Percentiles rank a stretch among this genome's conserved stretches.
These are phyloP conservation scores for Apotomis capreana DNA, from an alignment of 2,888 invertebrate species.

Conservation along the genomic window DNA sequence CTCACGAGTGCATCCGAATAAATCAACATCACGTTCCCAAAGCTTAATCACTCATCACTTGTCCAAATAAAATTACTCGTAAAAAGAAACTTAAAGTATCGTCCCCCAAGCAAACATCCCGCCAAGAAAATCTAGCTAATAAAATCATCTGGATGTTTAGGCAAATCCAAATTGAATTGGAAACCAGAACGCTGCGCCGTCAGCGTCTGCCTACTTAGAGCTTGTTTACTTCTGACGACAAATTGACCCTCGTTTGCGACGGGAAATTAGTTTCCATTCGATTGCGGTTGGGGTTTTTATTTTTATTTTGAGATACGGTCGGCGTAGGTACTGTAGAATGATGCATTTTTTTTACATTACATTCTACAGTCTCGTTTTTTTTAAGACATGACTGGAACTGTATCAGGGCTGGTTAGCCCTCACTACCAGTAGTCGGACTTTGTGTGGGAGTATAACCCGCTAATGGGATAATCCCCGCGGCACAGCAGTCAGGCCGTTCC, in stretches of 20 bases:
- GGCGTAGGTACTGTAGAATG: too few species aligned
- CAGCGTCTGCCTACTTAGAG: slow-evolving; percentile 35
- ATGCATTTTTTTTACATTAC: too few species aligned
- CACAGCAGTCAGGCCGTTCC: too few species aligned
- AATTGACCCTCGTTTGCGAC: background rate
- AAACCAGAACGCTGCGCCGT: slow-evolving; percentile 23
- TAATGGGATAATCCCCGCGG: too few species aligned
- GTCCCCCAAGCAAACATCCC: slow-evolving; percentile 20
- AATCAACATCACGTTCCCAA: too few species aligned
- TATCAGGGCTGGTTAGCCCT: too few species aligned
- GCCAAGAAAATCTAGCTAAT: slow-evolving; percentile 38
- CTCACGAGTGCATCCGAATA: too few species aligned
- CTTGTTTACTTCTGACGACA: slow-evolving; percentile 20
- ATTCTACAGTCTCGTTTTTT: too few species aligned
- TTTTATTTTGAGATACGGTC: background rate
- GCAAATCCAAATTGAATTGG: slow-evolving; percentile 41
- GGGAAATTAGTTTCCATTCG: background rate
- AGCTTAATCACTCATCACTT: background rate
- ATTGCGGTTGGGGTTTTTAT: background rate
- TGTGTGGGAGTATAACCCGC: too few species aligned
- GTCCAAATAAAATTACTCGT: slow-evolving; percentile 14
- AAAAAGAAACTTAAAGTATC: slow-evolving; percentile 12
- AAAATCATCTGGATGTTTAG: slow-evolving; percentile 38
- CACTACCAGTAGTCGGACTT: too few species aligned
- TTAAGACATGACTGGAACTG: too few species aligned